These are phyloP conservation scores for Paedocypris sp. DNA, from an alignment of 2,113 vertebrate genomes.

Conservation along the genomic window DNA sequence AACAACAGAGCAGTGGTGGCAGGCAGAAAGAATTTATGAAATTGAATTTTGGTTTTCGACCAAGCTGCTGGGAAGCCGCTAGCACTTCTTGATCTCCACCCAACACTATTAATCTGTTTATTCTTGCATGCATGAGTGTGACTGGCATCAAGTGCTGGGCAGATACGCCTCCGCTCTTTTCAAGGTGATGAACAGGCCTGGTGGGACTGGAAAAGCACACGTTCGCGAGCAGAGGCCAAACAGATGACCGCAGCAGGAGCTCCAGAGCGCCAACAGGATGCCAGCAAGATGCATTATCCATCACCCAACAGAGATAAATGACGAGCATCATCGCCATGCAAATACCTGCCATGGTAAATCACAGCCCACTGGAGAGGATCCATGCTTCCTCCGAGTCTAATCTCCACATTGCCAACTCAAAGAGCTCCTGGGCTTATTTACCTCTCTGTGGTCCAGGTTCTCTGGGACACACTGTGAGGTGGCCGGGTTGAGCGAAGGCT, in stretches of 20 bases:
- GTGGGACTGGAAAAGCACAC: slow-evolving; percentile 18
- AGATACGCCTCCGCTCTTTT: neutral
- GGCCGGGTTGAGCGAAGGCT: neutral
- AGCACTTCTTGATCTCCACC: neutral
- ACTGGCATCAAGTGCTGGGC: neutral
- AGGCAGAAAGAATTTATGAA: too few relatives aligned
- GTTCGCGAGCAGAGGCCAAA: neutral
- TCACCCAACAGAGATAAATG: slow-evolving; percentile 21
- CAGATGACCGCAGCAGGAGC: neutral
- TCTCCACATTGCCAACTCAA: slow-evolving; percentile 7
- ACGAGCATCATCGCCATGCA: slow-evolving; percentile 14
- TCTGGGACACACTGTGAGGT: neutral
- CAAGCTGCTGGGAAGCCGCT: neutral
- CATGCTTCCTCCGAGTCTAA: neutral
- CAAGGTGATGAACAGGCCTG: slow-evolving; percentile 32
- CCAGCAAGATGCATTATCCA: slow-evolving; percentile 20
- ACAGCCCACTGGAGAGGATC: neutral
- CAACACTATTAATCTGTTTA: neutral
- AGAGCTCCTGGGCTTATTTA: slow-evolving; percentile 13
- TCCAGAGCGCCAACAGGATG: neutral
- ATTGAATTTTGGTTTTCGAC: too few relatives aligned
- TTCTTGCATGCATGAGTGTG: neutral
- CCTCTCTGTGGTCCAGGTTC: slow-evolving; percentile 5
- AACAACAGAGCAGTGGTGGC: too few relatives aligned
- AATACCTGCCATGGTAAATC: slow-evolving; percentile 22